Evolutionary conservation across 2,888 invertebrate species (phyloP).

Genomic region (Osmoderma eremita): DNA sequence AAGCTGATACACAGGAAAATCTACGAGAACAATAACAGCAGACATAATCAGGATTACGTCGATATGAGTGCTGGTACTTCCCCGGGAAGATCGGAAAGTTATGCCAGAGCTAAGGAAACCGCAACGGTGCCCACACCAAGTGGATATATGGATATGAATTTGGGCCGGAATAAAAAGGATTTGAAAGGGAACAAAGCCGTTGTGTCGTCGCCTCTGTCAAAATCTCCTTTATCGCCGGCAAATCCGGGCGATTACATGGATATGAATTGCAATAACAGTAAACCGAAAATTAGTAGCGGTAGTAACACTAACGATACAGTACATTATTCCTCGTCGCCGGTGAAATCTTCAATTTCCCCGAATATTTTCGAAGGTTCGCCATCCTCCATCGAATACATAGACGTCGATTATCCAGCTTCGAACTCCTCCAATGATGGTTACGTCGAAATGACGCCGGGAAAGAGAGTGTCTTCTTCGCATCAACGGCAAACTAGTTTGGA

Average conservation of each 20-base stretch:
- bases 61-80: conserved; percentile 63
- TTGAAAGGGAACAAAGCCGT: background rate
- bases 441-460: conserved; percentile 72
- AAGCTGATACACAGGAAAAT: conserved; percentile 32
- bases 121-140: conserved; percentile 50
- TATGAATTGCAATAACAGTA: conserved; percentile 54
- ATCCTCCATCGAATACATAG: conserved; percentile 49
- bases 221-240: conserved; percentile 38
- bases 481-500: conserved; percentile 57
- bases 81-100: conserved; percentile 40
- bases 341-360: conserved; percentile 46
- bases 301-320: background rate
- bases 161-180: conserved; percentile 51
- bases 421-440: conserved; percentile 69
- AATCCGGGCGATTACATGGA: conserved; percentile 59
- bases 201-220: conserved; percentile 21
- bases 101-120: conserved; percentile 34
- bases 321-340: conserved; percentile 42
- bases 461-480: conserved; percentile 52
- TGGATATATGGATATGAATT: conserved; percentile 66
- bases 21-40: conserved; percentile 45
- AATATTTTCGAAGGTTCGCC: conserved; percentile 48
- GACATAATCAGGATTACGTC: conserved; percentile 60
- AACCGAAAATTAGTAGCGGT: conserved; percentile 4
- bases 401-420: conserved; percentile 60